Conservation (phyloP, 2,113 vertebrate genomes). For the Hyperoodon ampullatus region DNA sequence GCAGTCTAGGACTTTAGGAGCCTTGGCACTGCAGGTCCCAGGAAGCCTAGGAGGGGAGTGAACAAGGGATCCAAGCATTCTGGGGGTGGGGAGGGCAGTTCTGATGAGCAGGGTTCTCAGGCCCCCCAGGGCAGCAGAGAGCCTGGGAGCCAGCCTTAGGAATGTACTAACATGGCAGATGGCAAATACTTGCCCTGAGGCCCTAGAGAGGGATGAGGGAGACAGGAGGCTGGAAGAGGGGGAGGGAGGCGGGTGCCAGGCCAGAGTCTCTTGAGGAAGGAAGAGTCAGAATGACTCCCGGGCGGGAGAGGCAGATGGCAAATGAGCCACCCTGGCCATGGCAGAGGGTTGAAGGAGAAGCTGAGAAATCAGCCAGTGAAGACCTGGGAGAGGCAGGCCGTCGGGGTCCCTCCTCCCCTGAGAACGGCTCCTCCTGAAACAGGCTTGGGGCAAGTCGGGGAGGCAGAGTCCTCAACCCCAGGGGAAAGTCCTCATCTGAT, state of each 20-base stretch:
- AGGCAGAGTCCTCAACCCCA: neutral
- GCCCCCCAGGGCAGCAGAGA: neutral
- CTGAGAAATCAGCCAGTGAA: neutral
- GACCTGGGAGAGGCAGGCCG: neutral
- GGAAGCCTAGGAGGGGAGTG: neutral
- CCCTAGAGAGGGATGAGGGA: constrained; percentile 18
- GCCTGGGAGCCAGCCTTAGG: constrained; percentile 41
- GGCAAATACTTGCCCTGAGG: constrained; percentile 65
- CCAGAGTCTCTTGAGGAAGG: neutral
- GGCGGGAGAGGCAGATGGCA: neutral
- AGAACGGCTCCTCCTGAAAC: neutral
- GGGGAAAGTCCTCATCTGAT: neutral
- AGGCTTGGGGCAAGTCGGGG: neutral
- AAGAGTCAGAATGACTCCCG: neutral
- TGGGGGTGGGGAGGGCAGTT: neutral
- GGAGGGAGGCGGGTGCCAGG: neutral
- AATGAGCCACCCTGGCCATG: neutral
- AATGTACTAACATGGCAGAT: constrained; percentile 9
- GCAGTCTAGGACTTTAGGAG: neutral
- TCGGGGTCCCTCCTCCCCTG: neutral
- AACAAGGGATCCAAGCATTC: neutral
- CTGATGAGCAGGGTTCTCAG: constrained; percentile 16
- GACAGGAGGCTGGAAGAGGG: neutral
- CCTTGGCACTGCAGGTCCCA: neutral
- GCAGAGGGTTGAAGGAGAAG: neutral